These are phyloP conservation scores for Dromaius novaehollandiae DNA, from an alignment of 2,113 vertebrate species.

Conservation along the genomic window DNA sequence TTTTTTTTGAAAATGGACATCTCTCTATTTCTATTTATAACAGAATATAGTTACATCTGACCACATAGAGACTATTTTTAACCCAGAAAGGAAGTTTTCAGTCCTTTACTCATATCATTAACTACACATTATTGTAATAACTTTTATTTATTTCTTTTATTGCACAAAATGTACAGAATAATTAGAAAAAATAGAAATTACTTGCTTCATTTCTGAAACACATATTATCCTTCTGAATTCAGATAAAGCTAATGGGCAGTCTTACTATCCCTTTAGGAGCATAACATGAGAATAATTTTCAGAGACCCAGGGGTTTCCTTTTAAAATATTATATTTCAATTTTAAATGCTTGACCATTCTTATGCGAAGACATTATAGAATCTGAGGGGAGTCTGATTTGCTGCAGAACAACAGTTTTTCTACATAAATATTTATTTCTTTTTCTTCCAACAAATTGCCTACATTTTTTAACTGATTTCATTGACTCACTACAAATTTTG, in stretches of 20 bases:
- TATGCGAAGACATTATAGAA: not conserved
- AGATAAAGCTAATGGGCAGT: not conserved
- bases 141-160: not conserved
- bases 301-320: not conserved
- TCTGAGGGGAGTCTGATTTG: not conserved
- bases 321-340: not conserved
- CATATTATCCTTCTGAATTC: not conserved
- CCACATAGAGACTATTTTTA: not conserved
- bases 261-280: not conserved
- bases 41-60: not conserved
- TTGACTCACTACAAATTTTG: not conserved
- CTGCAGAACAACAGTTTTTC: not conserved
- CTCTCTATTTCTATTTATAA: not conserved
- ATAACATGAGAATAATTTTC: not conserved
- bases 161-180: not conserved
- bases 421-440: not conserved
- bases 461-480: not conserved
- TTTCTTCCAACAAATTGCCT: not conserved
- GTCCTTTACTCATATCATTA: not conserved
- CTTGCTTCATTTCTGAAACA: not conserved
- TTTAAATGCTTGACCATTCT: not conserved
- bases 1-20: not conserved
- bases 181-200: not conserved
- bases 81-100: not conserved
- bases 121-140: not conserved